Evolutionary conservation across 2,113 vertebrate genomes (phyloP).

Genomic region (Pituophis catenifer): DNA sequence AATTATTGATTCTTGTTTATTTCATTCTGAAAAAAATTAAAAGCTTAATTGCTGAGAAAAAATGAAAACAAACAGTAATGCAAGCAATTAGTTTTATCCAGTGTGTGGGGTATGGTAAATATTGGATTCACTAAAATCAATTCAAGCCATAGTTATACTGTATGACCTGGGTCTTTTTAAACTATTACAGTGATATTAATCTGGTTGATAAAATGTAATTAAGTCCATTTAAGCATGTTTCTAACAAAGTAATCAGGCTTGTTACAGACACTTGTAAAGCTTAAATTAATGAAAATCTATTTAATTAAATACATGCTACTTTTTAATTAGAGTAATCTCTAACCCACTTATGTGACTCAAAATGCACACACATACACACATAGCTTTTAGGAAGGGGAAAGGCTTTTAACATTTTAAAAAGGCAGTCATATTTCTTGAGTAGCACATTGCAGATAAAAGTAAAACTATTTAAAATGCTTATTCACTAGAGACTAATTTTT

Average conservation of each 20-base stretch:
- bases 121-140: not conserved
- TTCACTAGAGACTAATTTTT: not conserved
- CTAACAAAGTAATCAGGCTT: constrained; percentile 8
- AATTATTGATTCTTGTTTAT: not conserved
- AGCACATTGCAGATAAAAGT: not conserved
- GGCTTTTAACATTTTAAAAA: not conserved
- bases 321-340: constrained; percentile 5
- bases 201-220: not conserved
- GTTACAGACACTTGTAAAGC: not conserved
- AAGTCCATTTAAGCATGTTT: not conserved
- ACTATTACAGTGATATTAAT: not conserved
- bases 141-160: not conserved
- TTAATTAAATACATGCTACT: not conserved
- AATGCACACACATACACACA: not conserved
- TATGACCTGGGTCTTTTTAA: not conserved
- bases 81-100: not conserved
- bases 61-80: not conserved
- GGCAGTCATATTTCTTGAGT: not conserved
- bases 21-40: not conserved
- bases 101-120: not conserved
- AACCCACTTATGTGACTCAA: not conserved
- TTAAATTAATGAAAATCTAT: constrained; percentile 10
- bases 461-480: not conserved
- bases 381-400: not conserved
- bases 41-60: not conserved